Evolutionary conservation across 1,140 invertebrate genomes (phyloP), one percentile per base, ranked within the genome.

Genomic region (Coptotermes formosanus): DNA sequence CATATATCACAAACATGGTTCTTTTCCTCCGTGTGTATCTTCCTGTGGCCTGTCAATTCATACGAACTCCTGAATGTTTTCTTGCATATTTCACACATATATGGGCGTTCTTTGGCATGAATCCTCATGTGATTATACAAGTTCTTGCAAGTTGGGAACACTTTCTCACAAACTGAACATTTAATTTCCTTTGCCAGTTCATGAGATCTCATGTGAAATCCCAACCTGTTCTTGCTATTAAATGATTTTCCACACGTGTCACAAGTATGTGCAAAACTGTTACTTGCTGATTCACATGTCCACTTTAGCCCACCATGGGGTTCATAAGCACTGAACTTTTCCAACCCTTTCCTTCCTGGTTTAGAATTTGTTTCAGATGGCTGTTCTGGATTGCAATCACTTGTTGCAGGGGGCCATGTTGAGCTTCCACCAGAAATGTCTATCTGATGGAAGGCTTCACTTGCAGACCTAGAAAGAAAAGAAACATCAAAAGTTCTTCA

Each of bases 121-220:
- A 91, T 82, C 19, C 92, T 89, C 55, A 91, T 88, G 45, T 93
- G 92, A 11, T 92, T 92, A 88, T 93, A 93, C 14, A 92, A 89
- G 16, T 92, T 91, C 0, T 92, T 92, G 59, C 91, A 90, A 0
- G 91, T 91, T 7, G 91, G 90, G 89, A 93, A 94, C 19, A 89
- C 90, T 88, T 93, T 93, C 7, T 90, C 93, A 86, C 94, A 95
- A 81, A 92, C 90, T 86, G 94, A 93, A 88, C 94, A 95, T 14
- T 85, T 55, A 6, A 25, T 16, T 45, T 82, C 75, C 69, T 87
- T 85, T 23, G n/a, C 23, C 30, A 23, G 52, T 55, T 86, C 64
- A 44, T 86, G 86, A 19, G 44, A 45, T 30, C 44, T 52, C 32
- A 84, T 45, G 59, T 86, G 85, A 82, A 86, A 86, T n/a, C 38